Conservation (phyloP, 2,888 invertebrate species). For the Philereme vetulata region DNA sequence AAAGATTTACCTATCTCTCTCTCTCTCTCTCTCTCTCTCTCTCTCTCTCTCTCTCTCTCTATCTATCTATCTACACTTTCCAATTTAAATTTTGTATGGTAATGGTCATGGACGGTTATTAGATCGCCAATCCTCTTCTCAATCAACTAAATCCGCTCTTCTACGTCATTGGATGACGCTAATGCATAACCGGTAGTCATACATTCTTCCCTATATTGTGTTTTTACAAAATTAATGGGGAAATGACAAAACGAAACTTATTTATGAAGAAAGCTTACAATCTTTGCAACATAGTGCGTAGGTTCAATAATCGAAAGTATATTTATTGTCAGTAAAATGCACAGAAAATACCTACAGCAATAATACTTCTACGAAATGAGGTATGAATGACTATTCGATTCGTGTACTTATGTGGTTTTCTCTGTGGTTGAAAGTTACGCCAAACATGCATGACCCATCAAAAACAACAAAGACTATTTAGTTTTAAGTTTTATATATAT, state of each 20-base stretch:
- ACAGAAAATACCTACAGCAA: background rate
- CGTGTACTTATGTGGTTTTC: background rate
- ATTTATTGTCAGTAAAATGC: constrained; percentile 10
- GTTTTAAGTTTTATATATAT: too few species aligned
- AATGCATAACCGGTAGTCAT: constrained; percentile 25
- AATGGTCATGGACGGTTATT: too few species aligned
- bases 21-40: too few species aligned
- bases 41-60: too few species aligned
- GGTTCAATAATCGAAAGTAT: constrained; percentile 16
- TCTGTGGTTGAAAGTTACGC: background rate
- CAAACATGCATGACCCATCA: too few species aligned
- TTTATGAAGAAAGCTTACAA: constrained; percentile 35
- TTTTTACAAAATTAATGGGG: constrained; percentile 29
- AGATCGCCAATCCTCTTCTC: too few species aligned
- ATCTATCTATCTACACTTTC: too few species aligned
- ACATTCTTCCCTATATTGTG: constrained; percentile 29
- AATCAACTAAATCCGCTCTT: background rate
- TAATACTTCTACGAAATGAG: background rate
- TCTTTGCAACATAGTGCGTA: constrained; percentile 22
- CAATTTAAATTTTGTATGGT: too few species aligned
- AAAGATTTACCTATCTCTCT: too few species aligned
- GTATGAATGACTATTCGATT: background rate
- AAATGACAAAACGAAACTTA: constrained; percentile 32
- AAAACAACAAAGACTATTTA: too few species aligned
- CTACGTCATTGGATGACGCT: constrained; percentile 18